A percentile compares a stretch with the other conserved stretches of the same genome.
Conservation (phyloP, 2,797 vertebrate genomes). For the Acanthopagrus latus region DNA sequence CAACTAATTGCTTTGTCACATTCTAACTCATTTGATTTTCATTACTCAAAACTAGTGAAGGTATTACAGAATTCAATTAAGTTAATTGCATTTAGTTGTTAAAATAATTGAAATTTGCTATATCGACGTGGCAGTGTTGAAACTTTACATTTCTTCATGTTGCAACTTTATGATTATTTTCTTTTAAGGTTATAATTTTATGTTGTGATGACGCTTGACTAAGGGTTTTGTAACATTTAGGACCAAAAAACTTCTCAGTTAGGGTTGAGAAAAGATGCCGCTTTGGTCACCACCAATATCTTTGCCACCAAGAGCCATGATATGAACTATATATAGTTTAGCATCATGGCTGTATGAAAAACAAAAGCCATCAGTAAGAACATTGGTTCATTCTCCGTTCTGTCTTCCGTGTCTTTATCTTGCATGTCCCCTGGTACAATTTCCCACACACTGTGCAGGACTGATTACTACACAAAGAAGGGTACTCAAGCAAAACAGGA, state of each 20-base stretch:
- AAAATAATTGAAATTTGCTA: background rate
- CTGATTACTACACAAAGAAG: slow-evolving; percentile 45
- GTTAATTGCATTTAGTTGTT: background rate
- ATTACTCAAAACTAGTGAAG: background rate
- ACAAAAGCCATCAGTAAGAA: slow-evolving; percentile 12
- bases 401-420: slow-evolving; percentile 3
- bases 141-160: too few relatives aligned
- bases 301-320: too few relatives aligned
- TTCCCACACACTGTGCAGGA: slow-evolving; percentile 45
- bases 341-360: background rate
- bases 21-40: background rate
- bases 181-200: too few relatives aligned
- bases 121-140: too few relatives aligned
- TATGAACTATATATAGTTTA: background rate
- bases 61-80: background rate
- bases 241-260: too few relatives aligned
- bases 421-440: slow-evolving; percentile 17
- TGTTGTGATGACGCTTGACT: too few relatives aligned
- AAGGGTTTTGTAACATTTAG: too few relatives aligned
- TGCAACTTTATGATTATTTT: too few relatives aligned
- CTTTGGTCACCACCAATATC: too few relatives aligned
- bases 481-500: slow-evolving; percentile 50
- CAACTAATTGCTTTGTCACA: slow-evolving; percentile 46
- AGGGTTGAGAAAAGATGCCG: too few relatives aligned
- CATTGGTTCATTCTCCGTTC: slow-evolving; percentile 9